Evolutionary conservation across 2,797 vertebrate genomes (phyloP).

Genomic region (Hozukius guyotensis): DNA sequence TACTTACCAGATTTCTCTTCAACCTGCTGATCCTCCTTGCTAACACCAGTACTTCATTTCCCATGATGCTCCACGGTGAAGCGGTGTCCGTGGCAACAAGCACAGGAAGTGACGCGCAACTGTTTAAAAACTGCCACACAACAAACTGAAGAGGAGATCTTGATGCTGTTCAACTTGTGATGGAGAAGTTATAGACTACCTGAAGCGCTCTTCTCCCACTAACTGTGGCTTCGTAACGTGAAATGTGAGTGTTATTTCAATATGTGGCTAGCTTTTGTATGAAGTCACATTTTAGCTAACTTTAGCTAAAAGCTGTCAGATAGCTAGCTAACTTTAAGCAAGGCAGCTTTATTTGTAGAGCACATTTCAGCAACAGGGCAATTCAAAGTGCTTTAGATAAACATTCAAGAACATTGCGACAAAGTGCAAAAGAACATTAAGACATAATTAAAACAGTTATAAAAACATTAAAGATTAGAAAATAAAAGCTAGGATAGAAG

Average conservation of each 20-base stretch:
- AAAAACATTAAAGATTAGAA: too few relatives aligned
- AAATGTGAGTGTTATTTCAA: constrained; percentile 25
- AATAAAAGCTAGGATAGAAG: too few relatives aligned
- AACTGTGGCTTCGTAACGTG: neutral
- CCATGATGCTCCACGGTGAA: constrained; percentile 54
- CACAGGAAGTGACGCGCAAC: constrained; percentile 75
- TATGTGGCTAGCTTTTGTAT: neutral
- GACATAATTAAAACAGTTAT: too few relatives aligned
- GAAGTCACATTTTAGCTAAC: neutral
- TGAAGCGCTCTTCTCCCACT: neutral
- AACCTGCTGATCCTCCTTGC: neutral
- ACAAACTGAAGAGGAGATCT: neutral
- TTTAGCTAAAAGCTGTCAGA: neutral
- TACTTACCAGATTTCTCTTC: too few relatives aligned
- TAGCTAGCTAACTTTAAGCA: neutral
- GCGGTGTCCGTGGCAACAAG: constrained; percentile 60
- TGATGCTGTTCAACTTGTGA: too few relatives aligned
- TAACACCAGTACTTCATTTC: constrained; percentile 44
- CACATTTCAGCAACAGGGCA: too few relatives aligned
- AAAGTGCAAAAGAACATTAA: too few relatives aligned
- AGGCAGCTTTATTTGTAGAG: rapidly evolving
- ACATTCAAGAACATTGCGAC: too few relatives aligned
- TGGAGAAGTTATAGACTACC: neutral
- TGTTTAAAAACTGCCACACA: constrained; percentile 53
- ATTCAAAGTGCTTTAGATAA: too few relatives aligned